Percentiles rank a stretch among this genome's conserved stretches.
phyloP scores from a whole-genome alignment of 2,797 vertebrate genomes.

The Amblyraja radiata region DNA sequence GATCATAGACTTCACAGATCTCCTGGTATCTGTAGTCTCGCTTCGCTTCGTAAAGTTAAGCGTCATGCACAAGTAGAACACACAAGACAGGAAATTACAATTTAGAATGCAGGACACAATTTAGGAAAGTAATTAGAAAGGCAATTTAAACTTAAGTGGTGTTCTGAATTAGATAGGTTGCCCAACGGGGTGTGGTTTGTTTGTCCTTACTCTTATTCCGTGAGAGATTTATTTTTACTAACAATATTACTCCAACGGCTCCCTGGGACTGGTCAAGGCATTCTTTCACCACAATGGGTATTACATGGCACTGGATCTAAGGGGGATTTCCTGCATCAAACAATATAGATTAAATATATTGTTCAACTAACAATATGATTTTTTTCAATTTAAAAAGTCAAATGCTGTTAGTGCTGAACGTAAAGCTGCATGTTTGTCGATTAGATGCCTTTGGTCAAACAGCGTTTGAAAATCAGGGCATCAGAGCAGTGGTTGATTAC shows the following conservation, averaged over 20 bases:
- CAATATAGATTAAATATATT: not conserved
- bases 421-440: no score
- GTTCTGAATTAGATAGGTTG: not conserved
- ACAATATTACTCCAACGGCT: not conserved
- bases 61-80: not conserved
- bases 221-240: slow-evolving; percentile 2
- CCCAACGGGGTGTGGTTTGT: not conserved
- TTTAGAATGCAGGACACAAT: not conserved
- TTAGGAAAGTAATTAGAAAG: not conserved
- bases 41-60: not conserved
- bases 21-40: not conserved
- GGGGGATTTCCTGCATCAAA: not conserved
- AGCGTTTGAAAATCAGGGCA: not conserved
- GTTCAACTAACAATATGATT: not conserved
- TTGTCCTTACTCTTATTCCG: not conserved
- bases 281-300: not conserved
- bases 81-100: not conserved
- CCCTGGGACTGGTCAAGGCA: not conserved
- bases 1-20: not conserved
- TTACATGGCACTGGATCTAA: not conserved
- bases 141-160: not conserved
- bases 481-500: no score
- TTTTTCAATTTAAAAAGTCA: no score
- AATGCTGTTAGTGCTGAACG: no score
- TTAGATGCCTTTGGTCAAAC: not conserved